Evolutionary conservation across 2,113 vertebrate species (phyloP), one percentile per base, ranked within the genome.

Genomic region (Pholis gunnellus): DNA sequence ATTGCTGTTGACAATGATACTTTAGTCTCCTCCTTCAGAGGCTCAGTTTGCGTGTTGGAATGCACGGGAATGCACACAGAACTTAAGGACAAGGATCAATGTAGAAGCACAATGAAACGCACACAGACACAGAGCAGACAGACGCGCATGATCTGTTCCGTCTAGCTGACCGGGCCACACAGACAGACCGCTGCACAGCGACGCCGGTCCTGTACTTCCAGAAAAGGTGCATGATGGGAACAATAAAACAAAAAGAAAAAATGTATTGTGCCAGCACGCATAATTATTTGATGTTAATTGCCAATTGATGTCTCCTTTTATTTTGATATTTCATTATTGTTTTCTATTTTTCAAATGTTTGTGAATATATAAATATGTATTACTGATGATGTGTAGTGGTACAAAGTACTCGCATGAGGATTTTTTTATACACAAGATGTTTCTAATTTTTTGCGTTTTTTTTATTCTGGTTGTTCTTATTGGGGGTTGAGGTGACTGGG

Each of bases 301-400:
- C 91, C 88, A 93, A 91, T 89, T 68, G 89, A 94, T 86, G 93
- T 95, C 72, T 87, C 48, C 84, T 91, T 94, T 95, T 94, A 89
- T 93, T 95, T 95, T 92, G 83, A 93, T 91, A 93, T 92, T 89
- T 90, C 61, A 88, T 88, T 92, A 78, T 95, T 89, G 85, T 94
- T 96, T 95, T 95, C 84, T 95, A 95, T 95, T 95, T 95, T 94
- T 95, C 84, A 87, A 94, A 94, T 93, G 94, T 92, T 93, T 96
- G 94, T 95, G 94, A 95, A 95, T 95, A 96, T 95, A 95, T 95
- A 96, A 94, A 95, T 95, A 95, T 93, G 92, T 93, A 93, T 95
- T 95, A 93, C 93, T 82, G 92, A 95, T 93, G 91, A 94, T 89
- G 95, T 96, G 93, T 95, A 93, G 95, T 95, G 95, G 93, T 95